Conservation (phyloP, 1,140 invertebrate genomes). For the Drosophila ananassae region DNA sequence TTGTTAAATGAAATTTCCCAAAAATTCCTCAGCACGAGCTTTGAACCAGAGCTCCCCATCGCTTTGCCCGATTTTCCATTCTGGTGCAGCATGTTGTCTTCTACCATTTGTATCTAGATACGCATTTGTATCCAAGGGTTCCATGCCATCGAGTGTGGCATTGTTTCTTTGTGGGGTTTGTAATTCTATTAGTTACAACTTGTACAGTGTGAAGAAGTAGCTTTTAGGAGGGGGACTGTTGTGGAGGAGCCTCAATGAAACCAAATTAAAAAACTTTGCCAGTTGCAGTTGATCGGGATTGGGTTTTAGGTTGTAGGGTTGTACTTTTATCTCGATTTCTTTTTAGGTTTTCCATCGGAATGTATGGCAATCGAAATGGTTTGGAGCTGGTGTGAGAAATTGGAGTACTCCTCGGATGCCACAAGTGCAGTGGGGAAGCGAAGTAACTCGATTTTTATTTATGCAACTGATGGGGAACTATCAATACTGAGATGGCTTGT, state of each 20-base stretch:
- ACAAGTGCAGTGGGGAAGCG: constrained; percentile 3
- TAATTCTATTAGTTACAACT: constrained; percentile 81
- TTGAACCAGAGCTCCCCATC: constrained; percentile 9
- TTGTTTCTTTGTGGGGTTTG: constrained; percentile 69
- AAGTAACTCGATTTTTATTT: constrained; percentile 33
- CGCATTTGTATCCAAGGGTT: constrained; percentile 48
- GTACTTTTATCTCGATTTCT: constrained; percentile 20
- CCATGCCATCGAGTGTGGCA: constrained; percentile 40
- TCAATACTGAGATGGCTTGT: background rate
- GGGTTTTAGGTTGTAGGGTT: background rate
- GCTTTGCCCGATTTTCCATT: constrained; percentile 17
- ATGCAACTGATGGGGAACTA: constrained; percentile 9
- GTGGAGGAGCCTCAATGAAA: constrained; percentile 69
- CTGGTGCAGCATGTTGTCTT: constrained; percentile 35
- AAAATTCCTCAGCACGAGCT: constrained; percentile 58
- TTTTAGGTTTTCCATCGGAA: constrained; percentile 17
- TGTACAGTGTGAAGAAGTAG: constrained; percentile 46
- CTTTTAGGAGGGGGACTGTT: constrained; percentile 37
- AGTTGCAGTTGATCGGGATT: constrained; percentile 23
- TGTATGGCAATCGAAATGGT: constrained; percentile 59
- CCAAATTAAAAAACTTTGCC: constrained; percentile 80
- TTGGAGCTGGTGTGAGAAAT: constrained; percentile 44
- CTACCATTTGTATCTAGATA: constrained; percentile 65
- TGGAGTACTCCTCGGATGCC: constrained; percentile 18
- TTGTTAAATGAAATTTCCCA: constrained; percentile 79